Conservation (phyloP, 2,888 invertebrate genomes). For the Lacanobia oleracea region DNA sequence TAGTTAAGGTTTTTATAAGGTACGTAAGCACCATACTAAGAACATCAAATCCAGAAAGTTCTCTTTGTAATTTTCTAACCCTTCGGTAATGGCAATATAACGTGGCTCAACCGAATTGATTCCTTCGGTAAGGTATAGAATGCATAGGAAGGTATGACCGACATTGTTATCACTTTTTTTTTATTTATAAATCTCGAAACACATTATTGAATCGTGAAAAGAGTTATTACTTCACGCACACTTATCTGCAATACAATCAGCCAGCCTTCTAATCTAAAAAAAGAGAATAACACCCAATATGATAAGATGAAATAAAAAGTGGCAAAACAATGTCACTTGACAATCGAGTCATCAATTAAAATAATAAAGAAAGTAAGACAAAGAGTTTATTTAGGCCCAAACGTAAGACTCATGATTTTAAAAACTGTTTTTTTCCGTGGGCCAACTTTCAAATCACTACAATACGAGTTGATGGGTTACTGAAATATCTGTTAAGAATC, state of each 20-base stretch:
- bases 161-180: neutral
- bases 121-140: neutral
- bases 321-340: neutral
- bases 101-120: neutral
- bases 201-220: neutral
- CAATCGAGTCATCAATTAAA: neutral
- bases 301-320: conserved; percentile 23
- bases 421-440: neutral
- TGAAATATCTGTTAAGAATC: too few species aligned
- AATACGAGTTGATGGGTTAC: neutral
- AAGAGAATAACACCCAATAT: conserved; percentile 6
- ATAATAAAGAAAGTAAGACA: neutral
- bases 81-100: neutral
- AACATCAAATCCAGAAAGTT: neutral
- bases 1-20: neutral
- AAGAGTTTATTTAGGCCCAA: neutral
- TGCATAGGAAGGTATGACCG: neutral
- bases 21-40: neutral
- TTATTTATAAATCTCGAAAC: neutral
- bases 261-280: conserved; percentile 7
- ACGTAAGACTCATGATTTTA: neutral
- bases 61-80: neutral
- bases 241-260: conserved; percentile 32
- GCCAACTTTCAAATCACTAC: neutral
- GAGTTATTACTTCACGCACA: neutral